Evolutionary conservation across 1,140 invertebrate species (phyloP), one percentile per base, ranked within the genome.

Genomic region (Phymorhynchus buccinoides): DNA sequence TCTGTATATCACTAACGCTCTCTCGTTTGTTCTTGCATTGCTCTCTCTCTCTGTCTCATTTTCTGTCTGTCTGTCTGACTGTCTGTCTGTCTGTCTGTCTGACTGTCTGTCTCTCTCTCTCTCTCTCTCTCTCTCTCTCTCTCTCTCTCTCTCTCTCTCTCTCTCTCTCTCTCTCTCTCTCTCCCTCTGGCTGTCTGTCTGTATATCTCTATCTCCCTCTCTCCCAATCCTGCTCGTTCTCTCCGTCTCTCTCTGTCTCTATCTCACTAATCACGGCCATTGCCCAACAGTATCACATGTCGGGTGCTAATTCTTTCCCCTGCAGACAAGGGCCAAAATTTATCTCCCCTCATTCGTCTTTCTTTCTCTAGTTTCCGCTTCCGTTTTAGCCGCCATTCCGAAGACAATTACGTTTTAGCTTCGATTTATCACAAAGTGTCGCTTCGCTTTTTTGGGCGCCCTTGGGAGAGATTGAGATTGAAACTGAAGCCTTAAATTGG

Each of bases 341-440:
- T 62, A 62, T 62, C 56, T 62, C 56, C 56, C 56, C 56, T 62
- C 56, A 52, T 52, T 52, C 56, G 56, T 62, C 56, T 62, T 62
- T 62, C 56, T 62, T 27, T 62, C 56, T 27, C 56, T n/a, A 62
- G n/a, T 27, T 27, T 62, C 56, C 56, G 56, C 14, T 62, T 62
- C 56, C 56, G 56, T 62, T 62, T 62, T 27, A 62, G 56, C 56
- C 56, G 56, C 22, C 56, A 62, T 14, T 62, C 14, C n/a, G 56
- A 4, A 27, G 22, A 62, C 56, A 62, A 62, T 62, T 62, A 62
- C 56, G 56, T 62, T 62, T 62, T 62, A 62, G 56, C n/a, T 62
- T 62, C 56, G 56, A 62, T 62, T 62, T 62, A 62, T 62, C 56
- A 62, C 56, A 6, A 27, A 62, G 18, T 62, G 56, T 62, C 56